A percentile compares a stretch with the other conserved stretches of the same genome.
Conservation (phyloP, 2,113 vertebrate species). For the human (Homo sapiens) region GRCh38 chr1:98456001-98456500, state of each 20-base stretch:
- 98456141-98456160: background rate
- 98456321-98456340: background rate
- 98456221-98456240: too few species aligned
- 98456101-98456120: background rate
- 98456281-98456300: background rate
- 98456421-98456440: background rate
- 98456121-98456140: background rate
- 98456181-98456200: background rate
- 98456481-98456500: background rate
- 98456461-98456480: background rate
- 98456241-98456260: background rate
- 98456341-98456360: background rate
- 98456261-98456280: background rate
- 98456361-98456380: background rate
- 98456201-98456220: background rate
- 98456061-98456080: background rate
- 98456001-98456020: background rate
- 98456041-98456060: too few species aligned
- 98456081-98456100: background rate
- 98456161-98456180: constrained; percentile 13
- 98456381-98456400: background rate
- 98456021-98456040: fast-evolving
- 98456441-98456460: constrained; percentile 27
- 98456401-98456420: background rate
- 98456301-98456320: background rate